These are phyloP conservation scores for Crocodylus rhombifer DNA, from an alignment of 2,797 vertebrate species.

Conservation along the genomic window DNA sequence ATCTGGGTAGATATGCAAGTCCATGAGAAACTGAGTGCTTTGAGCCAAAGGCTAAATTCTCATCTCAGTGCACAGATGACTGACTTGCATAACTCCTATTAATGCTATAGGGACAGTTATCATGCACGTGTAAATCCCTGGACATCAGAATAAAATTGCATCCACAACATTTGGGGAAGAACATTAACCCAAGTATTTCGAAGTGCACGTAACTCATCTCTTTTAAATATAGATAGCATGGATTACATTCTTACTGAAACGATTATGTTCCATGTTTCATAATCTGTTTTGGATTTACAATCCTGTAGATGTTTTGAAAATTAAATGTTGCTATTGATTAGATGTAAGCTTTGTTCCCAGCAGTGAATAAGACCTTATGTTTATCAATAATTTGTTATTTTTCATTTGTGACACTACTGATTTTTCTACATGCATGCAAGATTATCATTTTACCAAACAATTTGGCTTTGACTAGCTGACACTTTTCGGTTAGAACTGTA, in stretches of 20 bases:
- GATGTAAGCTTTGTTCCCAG: constrained; percentile 36
- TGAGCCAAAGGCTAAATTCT: constrained; percentile 22
- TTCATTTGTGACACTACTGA: constrained; percentile 32
- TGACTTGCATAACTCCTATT: neutral
- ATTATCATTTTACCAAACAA: constrained; percentile 49
- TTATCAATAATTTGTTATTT: constrained; percentile 50
- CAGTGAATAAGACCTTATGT: neutral
- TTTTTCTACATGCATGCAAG: constrained; percentile 27
- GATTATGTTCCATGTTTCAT: neutral
- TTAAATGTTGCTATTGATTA: constrained; percentile 42
- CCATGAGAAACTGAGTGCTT: constrained; percentile 3
- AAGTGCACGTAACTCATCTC: neutral
- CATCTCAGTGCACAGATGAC: neutral
- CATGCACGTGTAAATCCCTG: neutral
- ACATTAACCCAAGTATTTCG: neutral
- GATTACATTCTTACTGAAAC: neutral
- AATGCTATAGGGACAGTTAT: neutral
- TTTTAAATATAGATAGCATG: fast-evolving
- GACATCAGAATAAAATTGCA: neutral
- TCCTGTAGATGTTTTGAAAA: constrained; percentile 37
- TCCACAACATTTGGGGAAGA: neutral
- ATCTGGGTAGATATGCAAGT: neutral
- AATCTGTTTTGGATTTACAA: neutral
- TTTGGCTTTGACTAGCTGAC: constrained; percentile 15
- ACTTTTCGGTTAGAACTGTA: constrained; percentile 38